Evolutionary conservation across 2,797 vertebrate genomes (phyloP).

Genomic region (Clamator glandarius): DNA sequence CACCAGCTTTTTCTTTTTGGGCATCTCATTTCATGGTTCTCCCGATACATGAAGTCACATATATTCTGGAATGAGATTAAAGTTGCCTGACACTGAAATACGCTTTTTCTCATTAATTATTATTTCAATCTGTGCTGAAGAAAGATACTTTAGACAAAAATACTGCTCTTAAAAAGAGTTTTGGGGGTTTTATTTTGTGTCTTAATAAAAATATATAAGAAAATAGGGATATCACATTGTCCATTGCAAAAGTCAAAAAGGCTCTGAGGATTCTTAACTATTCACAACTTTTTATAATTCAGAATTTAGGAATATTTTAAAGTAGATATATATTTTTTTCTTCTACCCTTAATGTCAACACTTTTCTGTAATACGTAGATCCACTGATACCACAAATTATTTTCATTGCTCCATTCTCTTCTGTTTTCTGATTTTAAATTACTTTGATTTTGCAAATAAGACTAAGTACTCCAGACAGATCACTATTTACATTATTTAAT

Average conservation of each 20-base stretch:
- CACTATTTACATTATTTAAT: neutral
- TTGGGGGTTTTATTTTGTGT: neutral
- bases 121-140: neutral
- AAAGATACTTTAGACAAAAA: neutral
- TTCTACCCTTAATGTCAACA: neutral
- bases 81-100: neutral
- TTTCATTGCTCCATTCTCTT: neutral
- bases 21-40: neutral
- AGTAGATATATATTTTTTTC: neutral
- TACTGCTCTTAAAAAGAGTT: neutral
- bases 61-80: neutral
- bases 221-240: neutral
- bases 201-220: too few species aligned
- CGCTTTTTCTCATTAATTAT: neutral
- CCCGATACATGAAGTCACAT: neutral
- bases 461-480: neutral
- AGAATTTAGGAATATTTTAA: neutral
- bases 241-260: neutral
- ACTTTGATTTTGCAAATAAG: neutral
- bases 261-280: neutral
- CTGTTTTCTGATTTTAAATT: neutral
- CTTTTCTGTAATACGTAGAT: neutral
- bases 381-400: neutral
- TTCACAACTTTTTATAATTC: neutral
- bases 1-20: neutral